Evolutionary conservation across 2,113 vertebrate genomes (phyloP), one percentile per base, ranked within the genome.

Genomic region (Crypturellus undulatus): DNA sequence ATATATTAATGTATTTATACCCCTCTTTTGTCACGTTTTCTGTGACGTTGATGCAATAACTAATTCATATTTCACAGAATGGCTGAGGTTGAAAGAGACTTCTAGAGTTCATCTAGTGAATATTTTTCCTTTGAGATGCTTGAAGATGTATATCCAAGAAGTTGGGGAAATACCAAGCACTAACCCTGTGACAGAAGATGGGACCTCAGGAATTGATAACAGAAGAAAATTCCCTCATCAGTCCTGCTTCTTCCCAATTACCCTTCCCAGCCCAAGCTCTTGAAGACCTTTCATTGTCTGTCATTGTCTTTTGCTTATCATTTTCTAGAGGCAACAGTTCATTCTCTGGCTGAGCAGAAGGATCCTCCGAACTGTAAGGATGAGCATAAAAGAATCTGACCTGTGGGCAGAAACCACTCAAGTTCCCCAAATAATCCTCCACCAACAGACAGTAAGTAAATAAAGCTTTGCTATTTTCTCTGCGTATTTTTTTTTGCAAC

Each of bases 341-440:
- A 75, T 93, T 62, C 84, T 6, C 54, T 94, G 89, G 64, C 75
- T 47, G 64, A 89, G 75, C 81, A 75, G 86, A 91, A 92, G 56
- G 24, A 89, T 94, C 94, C 76, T 85, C 60, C 70, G 85, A 82
- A 91, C 56, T 70, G 40, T 59, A 83, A 63, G 85, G 36, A 34
- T 85, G 54, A 43, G 65, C 5, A 4, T 87, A 82, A 68, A 30
- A 51, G 54, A 92, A 92, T 87, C 28, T 85, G 91, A 93, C 70
- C 78, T 84, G 67, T 63, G 75, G 84, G 18, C 70, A 93, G 60
- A 79, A 89, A 85, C 59, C 59, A 70, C 14, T 68, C 47, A 67
- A 87, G 67, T 92, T 87, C 26, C 18, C 36, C 63, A 84, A 95
- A 82, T 72, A 59, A 79, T 89, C 38, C 36, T 84, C 59, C 56